These are phyloP conservation scores for Drosophila grimshawi DNA, from an alignment of 1,140 invertebrate species.

Conservation along the genomic window DNA sequence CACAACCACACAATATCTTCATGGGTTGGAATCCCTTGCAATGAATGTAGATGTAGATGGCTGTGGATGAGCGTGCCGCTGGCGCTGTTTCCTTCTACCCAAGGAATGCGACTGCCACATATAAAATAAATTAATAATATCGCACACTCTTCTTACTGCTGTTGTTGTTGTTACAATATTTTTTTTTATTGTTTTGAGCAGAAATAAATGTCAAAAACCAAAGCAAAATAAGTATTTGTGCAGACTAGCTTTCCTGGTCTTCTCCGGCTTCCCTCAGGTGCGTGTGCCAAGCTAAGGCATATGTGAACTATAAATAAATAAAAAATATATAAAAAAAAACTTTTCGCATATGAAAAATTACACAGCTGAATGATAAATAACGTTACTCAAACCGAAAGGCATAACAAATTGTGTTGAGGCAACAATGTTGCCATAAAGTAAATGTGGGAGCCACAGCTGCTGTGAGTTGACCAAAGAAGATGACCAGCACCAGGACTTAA, in stretches of 20 bases:
- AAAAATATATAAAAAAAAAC: neutral
- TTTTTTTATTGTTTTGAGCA: constrained; percentile 39
- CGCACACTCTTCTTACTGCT: constrained; percentile 51
- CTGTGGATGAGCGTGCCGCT: constrained; percentile 54
- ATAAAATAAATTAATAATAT: constrained; percentile 74
- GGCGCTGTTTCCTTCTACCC: constrained; percentile 31
- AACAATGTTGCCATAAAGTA: constrained; percentile 16
- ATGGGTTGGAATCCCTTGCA: constrained; percentile 18
- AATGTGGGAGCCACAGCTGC: constrained; percentile 36
- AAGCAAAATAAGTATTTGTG: constrained; percentile 43
- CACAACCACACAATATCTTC: constrained; percentile 8
- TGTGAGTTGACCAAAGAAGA: constrained; percentile 1
- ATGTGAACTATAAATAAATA: constrained; percentile 26
- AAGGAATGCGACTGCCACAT: constrained; percentile 53
- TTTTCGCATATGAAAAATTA: constrained; percentile 72
- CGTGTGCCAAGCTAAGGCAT: constrained; percentile 29
- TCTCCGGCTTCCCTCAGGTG: constrained; percentile 7
- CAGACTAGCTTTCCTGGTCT: constrained; percentile 5
- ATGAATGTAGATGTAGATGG: constrained; percentile 25
- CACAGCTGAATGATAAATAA: constrained; percentile 76
- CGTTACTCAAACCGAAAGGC: constrained; percentile 42
- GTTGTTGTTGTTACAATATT: constrained; percentile 55
- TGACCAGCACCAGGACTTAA: constrained; percentile 3
- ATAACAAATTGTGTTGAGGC: constrained; percentile 37
- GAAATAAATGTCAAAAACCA: constrained; percentile 60